Percentiles rank a stretch among this genome's conserved stretches.
phyloP scores from a whole-genome alignment of 2,888 invertebrate genomes.

The Hirtodrosophila alboralis region DNA sequence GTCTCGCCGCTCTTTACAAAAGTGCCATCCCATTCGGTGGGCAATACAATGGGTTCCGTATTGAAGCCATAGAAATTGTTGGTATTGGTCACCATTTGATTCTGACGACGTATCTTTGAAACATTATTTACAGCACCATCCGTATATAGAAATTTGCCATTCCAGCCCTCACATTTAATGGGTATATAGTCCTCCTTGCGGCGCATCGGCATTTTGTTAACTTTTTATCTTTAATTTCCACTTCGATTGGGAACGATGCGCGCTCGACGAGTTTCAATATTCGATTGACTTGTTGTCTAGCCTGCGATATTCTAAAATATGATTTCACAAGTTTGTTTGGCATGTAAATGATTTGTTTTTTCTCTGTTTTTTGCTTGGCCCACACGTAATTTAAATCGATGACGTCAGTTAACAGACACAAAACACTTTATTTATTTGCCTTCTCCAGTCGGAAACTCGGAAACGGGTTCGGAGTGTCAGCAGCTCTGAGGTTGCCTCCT shows the following conservation, averaged over 20 bases:
- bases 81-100: slow-evolving; percentile 82
- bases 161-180: slow-evolving; percentile 84
- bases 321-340: slow-evolving; percentile 64
- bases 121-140: slow-evolving; percentile 81
- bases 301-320: slow-evolving; percentile 70
- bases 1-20: slow-evolving; percentile 81
- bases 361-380: slow-evolving; percentile 29
- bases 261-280: slow-evolving; percentile 47
- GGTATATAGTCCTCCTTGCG: slow-evolving; percentile 83
- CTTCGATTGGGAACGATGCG: slow-evolving; percentile 34
- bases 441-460: slow-evolving; percentile 12
- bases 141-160: slow-evolving; percentile 82
- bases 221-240: slow-evolving; percentile 4
- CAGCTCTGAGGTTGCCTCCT: slow-evolving; percentile 50
- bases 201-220: slow-evolving; percentile 74
- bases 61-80: slow-evolving; percentile 82
- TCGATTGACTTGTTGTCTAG: slow-evolving; percentile 53
- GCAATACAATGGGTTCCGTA: slow-evolving; percentile 81
- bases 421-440: slow-evolving; percentile 17
- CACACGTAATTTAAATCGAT: slow-evolving; percentile 51
- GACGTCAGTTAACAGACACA: slow-evolving; percentile 44
- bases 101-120: slow-evolving; percentile 81
- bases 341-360: slow-evolving; percentile 57
- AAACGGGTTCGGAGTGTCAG: slow-evolving; percentile 42
- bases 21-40: slow-evolving; percentile 83